phyloP scores from a whole-genome alignment of 2,113 vertebrate species.

The Corydoras sp. region DNA sequence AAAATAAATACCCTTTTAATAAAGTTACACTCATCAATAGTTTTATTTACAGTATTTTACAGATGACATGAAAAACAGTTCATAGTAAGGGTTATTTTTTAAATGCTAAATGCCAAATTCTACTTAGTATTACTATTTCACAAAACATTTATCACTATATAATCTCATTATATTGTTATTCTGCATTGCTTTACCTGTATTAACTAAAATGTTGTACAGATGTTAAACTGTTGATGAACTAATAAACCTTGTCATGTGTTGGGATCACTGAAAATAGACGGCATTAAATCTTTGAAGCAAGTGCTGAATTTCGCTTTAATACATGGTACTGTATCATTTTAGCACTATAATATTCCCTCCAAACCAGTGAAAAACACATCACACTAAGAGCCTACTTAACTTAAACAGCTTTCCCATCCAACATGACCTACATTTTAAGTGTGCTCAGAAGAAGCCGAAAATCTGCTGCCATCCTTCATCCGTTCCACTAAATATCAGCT shows the following conservation, averaged over 20 bases:
- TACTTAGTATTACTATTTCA: too few relatives aligned
- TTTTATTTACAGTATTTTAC: too few relatives aligned
- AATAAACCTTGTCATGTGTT: background rate
- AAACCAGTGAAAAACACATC: conserved; percentile 1
- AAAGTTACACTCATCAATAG: too few relatives aligned
- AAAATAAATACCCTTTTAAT: too few relatives aligned
- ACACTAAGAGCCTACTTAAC: conserved; percentile 15
- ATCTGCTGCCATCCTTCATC: conserved; percentile 18
- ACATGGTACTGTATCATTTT: background rate
- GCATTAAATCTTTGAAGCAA: conserved; percentile 5
- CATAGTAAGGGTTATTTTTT: too few relatives aligned
- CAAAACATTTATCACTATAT: too few relatives aligned
- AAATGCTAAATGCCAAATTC: too few relatives aligned
- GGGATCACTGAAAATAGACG: conserved; percentile 12
- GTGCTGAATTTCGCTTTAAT: background rate
- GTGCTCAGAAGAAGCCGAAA: background rate
- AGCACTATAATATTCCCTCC: conserved; percentile 9
- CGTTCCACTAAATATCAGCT: conserved; percentile 15
- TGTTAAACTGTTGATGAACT: too few relatives aligned
- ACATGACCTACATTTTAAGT: conserved; percentile 17
- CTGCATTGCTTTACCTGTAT: too few relatives aligned
- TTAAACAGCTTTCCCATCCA: conserved; percentile 14
- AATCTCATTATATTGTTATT: too few relatives aligned
- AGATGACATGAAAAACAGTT: too few relatives aligned
- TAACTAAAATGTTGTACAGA: too few relatives aligned